Conservation (phyloP, 2,113 vertebrate species). For the Apaloderma vittatum region DNA sequence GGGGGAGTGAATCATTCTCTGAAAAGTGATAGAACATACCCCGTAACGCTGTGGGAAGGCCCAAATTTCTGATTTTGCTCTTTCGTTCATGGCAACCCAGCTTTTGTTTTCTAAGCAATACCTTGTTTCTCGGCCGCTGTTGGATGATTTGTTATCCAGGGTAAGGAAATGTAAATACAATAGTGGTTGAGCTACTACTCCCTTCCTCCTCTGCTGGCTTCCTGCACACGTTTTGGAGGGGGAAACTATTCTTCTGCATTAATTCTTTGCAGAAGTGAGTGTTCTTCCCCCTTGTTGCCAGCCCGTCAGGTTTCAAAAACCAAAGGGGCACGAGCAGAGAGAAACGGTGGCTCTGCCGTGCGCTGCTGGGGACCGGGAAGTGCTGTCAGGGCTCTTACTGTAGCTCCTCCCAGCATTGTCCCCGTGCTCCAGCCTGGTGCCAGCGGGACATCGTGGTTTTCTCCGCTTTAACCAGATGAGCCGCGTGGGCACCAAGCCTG, state of each 20-base stretch:
- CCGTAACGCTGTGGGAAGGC: not conserved
- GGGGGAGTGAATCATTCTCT: not conserved
- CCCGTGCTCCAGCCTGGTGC: not conserved
- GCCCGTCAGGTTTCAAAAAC: not conserved
- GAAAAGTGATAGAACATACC: fast-evolving
- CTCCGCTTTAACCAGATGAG: not conserved
- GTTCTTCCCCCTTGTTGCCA: not conserved
- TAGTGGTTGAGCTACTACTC: conserved; percentile 43
- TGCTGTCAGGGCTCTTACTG: not conserved
- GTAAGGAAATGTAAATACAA: conserved; percentile 63
- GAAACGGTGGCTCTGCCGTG: fast-evolving
- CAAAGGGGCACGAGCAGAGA: not conserved
- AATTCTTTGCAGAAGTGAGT: not conserved
- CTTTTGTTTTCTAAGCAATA: not conserved
- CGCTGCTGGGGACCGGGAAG: not conserved
- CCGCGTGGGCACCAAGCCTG: not conserved
- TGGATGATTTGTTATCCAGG: not conserved
- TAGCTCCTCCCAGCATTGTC: not conserved
- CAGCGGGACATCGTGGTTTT: not conserved
- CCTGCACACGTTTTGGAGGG: not conserved
- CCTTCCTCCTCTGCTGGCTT: conserved; percentile 63
- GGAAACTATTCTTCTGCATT: not conserved
- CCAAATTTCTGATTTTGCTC: not conserved
- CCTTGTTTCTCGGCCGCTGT: not conserved
- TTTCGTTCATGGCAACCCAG: not conserved